These are phyloP conservation scores for Porites lutea DNA, from an alignment of 64 coral and sea anemone genomes.

Conservation along the genomic window DNA sequence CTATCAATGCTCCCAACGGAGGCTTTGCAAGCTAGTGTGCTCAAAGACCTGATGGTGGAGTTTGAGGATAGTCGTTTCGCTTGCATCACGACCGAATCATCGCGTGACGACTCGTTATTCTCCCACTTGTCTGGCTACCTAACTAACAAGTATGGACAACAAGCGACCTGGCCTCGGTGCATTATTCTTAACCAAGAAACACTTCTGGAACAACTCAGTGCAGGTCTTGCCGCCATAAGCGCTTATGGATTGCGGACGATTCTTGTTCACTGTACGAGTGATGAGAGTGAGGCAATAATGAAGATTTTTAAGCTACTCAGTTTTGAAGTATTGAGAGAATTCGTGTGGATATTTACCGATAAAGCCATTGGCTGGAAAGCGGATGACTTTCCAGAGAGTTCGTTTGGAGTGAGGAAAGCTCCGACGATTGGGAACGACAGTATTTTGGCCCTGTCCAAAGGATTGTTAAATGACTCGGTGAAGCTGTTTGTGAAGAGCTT, in stretches of 20 bases:
- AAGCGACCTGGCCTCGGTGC: constrained; percentile 45
- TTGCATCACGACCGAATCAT: constrained; percentile 72
- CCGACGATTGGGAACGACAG: background rate
- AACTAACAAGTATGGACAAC: background rate
- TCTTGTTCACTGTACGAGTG: constrained; percentile 53
- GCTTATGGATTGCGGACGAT: constrained; percentile 59
- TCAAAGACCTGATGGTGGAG: constrained; percentile 73
- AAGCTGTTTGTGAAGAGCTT: constrained; percentile 19
- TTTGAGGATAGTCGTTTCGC: constrained; percentile 81
- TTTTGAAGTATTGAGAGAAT: constrained; percentile 36
- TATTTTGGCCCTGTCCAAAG: constrained; percentile 1
- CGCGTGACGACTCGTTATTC: constrained; percentile 68
- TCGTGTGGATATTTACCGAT: constrained; percentile 83
- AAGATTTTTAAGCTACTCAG: constrained; percentile 49
- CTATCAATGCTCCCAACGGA: constrained; percentile 70
- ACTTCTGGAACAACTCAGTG: constrained; percentile 48
- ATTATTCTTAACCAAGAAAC: constrained; percentile 4
- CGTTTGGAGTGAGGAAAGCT: constrained; percentile 66
- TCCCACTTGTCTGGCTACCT: constrained; percentile 56
- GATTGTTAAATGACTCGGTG: constrained; percentile 44
- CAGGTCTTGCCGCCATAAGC: constrained; percentile 61
- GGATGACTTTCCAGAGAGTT: constrained; percentile 44
- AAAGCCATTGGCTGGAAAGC: constrained; percentile 56
- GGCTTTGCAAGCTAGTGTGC: constrained; percentile 52
- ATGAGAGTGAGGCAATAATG: constrained; percentile 55